Conservation (phyloP, 1,140 invertebrate species). For the Hyles vespertilio region DNA sequence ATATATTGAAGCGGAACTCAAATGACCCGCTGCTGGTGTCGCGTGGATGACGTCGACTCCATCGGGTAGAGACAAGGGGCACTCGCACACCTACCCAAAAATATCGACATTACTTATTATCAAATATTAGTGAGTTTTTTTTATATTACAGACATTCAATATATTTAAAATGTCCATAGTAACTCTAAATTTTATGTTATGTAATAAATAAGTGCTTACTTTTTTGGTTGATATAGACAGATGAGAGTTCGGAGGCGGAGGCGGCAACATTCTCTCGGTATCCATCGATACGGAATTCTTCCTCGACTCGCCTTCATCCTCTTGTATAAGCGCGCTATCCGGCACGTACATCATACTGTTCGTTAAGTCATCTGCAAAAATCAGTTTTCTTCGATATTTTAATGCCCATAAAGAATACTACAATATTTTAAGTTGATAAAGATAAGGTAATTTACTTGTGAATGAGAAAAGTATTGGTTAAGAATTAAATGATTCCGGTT, state of each 20-base stretch:
- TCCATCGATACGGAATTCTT: slow-evolving; percentile 71
- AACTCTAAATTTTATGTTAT: too few relatives aligned
- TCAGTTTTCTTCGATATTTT: too few relatives aligned
- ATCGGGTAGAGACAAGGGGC: slow-evolving; percentile 89
- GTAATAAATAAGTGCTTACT: slow-evolving; percentile 28
- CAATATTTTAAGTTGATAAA: too few relatives aligned
- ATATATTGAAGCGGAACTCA: slow-evolving; percentile 98
- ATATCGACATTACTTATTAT: background rate
- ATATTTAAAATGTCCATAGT: too few relatives aligned
- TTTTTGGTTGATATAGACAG: slow-evolving; percentile 70
- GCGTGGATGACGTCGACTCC: slow-evolving; percentile 95
- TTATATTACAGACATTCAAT: too few relatives aligned
- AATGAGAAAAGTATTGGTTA: too few relatives aligned
- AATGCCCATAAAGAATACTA: too few relatives aligned
- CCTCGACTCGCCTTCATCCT: slow-evolving; percentile 79
- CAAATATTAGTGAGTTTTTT: too few relatives aligned
- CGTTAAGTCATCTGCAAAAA: slow-evolving; percentile 56
- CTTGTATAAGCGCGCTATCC: slow-evolving; percentile 90
- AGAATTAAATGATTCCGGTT: too few relatives aligned
- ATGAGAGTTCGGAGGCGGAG: slow-evolving; percentile 47
- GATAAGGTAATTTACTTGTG: too few relatives aligned
- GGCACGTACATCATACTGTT: slow-evolving; percentile 93
- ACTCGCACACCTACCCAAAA: slow-evolving; percentile 79
- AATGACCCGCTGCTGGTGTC: slow-evolving; percentile 94
- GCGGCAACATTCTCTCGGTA: slow-evolving; percentile 43